A percentile compares a stretch with the other conserved stretches of the same genome.
phyloP scores from a whole-genome alignment of 2,113 vertebrate genomes.

The Lophius piscatorius region DNA sequence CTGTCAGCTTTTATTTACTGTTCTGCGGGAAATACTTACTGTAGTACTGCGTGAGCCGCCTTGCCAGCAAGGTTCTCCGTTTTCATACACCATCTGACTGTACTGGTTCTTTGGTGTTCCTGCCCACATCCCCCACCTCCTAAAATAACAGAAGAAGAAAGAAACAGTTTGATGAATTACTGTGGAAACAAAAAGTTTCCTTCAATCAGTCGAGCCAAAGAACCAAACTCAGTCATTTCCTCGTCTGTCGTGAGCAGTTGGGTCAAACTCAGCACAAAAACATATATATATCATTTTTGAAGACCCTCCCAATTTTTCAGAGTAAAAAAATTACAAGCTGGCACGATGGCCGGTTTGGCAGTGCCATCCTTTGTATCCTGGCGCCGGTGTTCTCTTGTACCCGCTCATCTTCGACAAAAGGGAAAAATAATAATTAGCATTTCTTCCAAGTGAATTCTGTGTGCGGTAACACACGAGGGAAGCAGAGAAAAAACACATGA shows the following conservation, averaged over 20 bases:
- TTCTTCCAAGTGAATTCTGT: constrained; percentile 70
- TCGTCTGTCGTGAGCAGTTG: constrained; percentile 25
- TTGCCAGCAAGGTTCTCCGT: constrained; percentile 75
- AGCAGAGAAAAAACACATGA: constrained; percentile 27
- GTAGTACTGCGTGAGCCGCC: constrained; percentile 65
- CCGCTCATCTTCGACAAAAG: constrained; percentile 60
- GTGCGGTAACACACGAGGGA: constrained; percentile 59
- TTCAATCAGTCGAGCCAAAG: constrained; percentile 3
- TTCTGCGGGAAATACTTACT: constrained; percentile 49
- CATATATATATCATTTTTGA: constrained; percentile 23
- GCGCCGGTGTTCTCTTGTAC: constrained; percentile 22
- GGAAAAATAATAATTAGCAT: constrained; percentile 76
- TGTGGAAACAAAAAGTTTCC: constrained; percentile 2
- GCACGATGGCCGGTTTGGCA: constrained; percentile 55
- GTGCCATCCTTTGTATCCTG: constrained; percentile 53
- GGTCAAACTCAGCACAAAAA: constrained; percentile 7
- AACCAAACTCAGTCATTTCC: constrained; percentile 11
- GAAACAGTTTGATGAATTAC: background rate
- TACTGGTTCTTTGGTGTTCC: constrained; percentile 64
- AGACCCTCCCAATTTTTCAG: constrained; percentile 40
- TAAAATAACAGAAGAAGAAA: constrained; percentile 41
- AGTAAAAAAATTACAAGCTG: constrained; percentile 49
- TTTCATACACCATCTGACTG: constrained; percentile 72
- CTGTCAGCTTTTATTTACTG: too few species aligned
- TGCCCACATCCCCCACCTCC: constrained; percentile 73